These are phyloP conservation scores for Nestor notabilis DNA, from an alignment of 2,113 vertebrate genomes.

Conservation along the genomic window DNA sequence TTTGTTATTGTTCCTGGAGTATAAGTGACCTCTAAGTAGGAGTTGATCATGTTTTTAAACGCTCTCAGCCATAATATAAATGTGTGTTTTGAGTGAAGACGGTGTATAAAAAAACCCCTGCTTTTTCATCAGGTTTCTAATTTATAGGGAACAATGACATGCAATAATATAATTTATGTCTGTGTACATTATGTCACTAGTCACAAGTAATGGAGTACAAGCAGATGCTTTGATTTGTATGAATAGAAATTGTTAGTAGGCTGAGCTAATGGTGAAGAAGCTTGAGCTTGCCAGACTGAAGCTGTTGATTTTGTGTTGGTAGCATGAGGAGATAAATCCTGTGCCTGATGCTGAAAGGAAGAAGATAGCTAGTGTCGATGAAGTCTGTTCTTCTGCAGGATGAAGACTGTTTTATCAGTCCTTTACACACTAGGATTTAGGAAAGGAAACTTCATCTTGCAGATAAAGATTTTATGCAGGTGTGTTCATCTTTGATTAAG, in stretches of 20 bases:
- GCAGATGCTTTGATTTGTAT: slow-evolving; percentile 4
- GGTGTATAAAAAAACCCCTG: not conserved
- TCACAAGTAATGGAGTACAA: not conserved
- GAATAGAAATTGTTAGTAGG: not conserved
- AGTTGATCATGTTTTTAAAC: slow-evolving; percentile 23
- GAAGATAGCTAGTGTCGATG: not conserved
- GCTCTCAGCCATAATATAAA: not conserved
- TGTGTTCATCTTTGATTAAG: not conserved
- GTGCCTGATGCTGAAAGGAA: not conserved
- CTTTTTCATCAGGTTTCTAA: slow-evolving; percentile 23
- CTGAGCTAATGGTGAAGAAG: not conserved
- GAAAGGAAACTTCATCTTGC: not conserved
- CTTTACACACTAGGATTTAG: not conserved
- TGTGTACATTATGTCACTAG: not conserved
- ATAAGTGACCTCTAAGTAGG: not conserved
- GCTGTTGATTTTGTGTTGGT: not conserved
- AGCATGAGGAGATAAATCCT: not conserved
- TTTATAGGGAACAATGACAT: not conserved
- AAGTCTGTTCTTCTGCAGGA: not conserved
- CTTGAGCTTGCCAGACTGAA: not conserved
- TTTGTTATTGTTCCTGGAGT: not conserved
- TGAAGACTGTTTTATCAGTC: not conserved
- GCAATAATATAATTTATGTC: slow-evolving; percentile 4
- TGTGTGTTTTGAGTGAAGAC: not conserved
- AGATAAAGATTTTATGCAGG: not conserved